Evolutionary conservation across 2,888 invertebrate species (phyloP).

Genomic region (Microctonus hyperodae): DNA sequence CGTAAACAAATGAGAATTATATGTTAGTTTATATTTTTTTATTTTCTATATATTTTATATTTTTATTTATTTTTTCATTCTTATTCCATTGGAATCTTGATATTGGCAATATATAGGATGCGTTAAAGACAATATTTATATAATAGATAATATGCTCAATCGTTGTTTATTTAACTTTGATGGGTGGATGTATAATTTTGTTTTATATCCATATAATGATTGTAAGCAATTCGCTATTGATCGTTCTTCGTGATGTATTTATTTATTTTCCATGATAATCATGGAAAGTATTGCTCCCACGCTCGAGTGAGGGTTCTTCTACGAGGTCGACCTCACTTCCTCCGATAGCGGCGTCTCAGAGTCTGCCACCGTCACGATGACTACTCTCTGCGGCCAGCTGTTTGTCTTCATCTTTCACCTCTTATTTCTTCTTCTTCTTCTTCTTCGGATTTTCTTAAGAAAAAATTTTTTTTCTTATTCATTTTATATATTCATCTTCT

Average conservation of each 20-base stretch:
- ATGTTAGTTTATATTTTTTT: no score
- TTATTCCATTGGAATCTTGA: no score
- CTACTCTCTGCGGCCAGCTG: conserved; percentile 34
- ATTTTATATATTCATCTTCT: conserved; percentile 26
- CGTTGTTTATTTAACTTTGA: conserved; percentile 2
- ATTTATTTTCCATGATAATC: conserved; percentile 41
- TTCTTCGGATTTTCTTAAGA: conserved; percentile 30
- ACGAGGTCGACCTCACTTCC: conserved; percentile 62
- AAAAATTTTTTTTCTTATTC: conserved; percentile 26
- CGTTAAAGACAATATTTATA: conserved; percentile 10
- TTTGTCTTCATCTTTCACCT: conserved; percentile 19
- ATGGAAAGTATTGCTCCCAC: conserved; percentile 48
- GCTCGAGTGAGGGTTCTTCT: conserved; percentile 35
- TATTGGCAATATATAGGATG: no score
- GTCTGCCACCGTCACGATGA: conserved; percentile 48
- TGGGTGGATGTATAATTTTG: not conserved
- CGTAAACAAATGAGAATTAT: no score
- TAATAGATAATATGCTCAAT: not conserved
- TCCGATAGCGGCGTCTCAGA: conserved; percentile 60
- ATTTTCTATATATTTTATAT: no score
- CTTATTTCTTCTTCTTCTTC: conserved; percentile 26
- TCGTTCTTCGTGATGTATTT: conserved; percentile 35
- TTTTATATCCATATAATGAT: conserved; percentile 6
- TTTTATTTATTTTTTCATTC: no score
- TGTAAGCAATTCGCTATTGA: conserved; percentile 30